A percentile compares a stretch with the other conserved stretches of the same genome.
Conservation (phyloP, 2,888 invertebrate genomes). For the Eristalis arbustorum region DNA sequence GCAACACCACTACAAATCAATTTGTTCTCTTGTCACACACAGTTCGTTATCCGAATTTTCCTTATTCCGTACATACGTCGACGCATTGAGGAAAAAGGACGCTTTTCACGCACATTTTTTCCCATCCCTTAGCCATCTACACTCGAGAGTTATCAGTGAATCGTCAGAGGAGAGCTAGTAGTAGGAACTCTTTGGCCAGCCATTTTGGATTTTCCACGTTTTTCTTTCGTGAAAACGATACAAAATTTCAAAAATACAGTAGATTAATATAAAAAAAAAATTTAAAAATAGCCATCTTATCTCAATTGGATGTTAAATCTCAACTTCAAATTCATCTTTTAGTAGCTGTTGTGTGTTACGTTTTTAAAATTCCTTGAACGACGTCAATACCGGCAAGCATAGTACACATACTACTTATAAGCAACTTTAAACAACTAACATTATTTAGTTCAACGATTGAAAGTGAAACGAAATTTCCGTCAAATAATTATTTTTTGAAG, state of each 20-base stretch:
- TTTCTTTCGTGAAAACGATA: conserved; percentile 35
- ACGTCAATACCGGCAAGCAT: not conserved
- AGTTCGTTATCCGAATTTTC: conserved; percentile 46
- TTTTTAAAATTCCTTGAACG: not conserved
- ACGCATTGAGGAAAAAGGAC: conserved; percentile 25
- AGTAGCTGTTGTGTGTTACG: not conserved
- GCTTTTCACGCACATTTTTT: conserved; percentile 65
- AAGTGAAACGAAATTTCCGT: conserved; percentile 22
- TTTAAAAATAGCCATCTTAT: not conserved
- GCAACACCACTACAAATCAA: conserved; percentile 57
- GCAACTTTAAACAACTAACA: not conserved
- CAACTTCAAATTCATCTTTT: conserved; percentile 14
- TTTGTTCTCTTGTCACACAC: conserved; percentile 51
- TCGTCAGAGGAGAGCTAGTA: conserved; percentile 58
- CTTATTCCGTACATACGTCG: conserved; percentile 35
- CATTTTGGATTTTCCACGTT: conserved; percentile 69
- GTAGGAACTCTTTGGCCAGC: conserved; percentile 59
- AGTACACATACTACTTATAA: not conserved
- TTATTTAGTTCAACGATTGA: not conserved
- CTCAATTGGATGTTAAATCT: not conserved
- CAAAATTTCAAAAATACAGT: conserved; percentile 9
- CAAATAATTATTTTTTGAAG: conserved; percentile 1
- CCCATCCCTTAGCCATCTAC: conserved; percentile 44
- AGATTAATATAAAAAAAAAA: not conserved
- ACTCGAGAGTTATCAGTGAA: conserved; percentile 57